Conservation (phyloP, 1,140 invertebrate genomes). For the Glossosoma conforme region DNA sequence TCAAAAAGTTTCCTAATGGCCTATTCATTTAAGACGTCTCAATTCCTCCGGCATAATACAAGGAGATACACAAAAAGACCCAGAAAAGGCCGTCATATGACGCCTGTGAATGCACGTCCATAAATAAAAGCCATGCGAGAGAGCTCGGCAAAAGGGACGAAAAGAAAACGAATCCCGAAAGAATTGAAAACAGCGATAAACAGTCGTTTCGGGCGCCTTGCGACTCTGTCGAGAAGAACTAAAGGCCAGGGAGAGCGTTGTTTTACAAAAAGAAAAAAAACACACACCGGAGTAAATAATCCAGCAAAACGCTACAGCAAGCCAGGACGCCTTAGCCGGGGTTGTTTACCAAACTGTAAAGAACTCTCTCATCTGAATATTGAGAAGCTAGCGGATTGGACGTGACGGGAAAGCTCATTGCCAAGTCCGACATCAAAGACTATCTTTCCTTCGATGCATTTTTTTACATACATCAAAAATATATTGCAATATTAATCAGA, state of each 20-base stretch:
- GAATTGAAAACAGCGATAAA: slow-evolving; percentile 32
- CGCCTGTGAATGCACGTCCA: slow-evolving; percentile 20
- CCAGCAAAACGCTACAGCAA: slow-evolving; percentile 23
- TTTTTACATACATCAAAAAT: background rate
- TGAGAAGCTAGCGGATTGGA: slow-evolving; percentile 15
- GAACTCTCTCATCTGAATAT: slow-evolving; percentile 21
- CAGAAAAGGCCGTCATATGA: slow-evolving; percentile 15
- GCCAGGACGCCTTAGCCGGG: slow-evolving; percentile 19
- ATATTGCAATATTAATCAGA: background rate
- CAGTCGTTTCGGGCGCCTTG: slow-evolving; percentile 24
- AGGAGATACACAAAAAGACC: background rate
- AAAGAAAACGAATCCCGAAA: slow-evolving; percentile 15
- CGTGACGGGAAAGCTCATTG: slow-evolving; percentile 27
- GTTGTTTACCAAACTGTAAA: slow-evolving; percentile 30
- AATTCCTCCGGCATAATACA: slow-evolving; percentile 16
- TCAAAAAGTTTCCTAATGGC: slow-evolving; percentile 27
- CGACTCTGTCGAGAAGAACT: slow-evolving; percentile 1
- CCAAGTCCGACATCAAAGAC: background rate
- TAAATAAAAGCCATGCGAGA: slow-evolving; percentile 22
- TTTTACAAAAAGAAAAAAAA: slow-evolving; percentile 15
- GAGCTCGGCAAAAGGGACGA: slow-evolving; percentile 12
- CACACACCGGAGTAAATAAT: slow-evolving; percentile 23
- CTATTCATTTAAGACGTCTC: slow-evolving; percentile 30
- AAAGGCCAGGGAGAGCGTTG: slow-evolving; percentile 6
- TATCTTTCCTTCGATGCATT: background rate